These are phyloP conservation scores for Ptychoptera albimana DNA, from an alignment of 2,888 invertebrate genomes.

Conservation along the genomic window DNA sequence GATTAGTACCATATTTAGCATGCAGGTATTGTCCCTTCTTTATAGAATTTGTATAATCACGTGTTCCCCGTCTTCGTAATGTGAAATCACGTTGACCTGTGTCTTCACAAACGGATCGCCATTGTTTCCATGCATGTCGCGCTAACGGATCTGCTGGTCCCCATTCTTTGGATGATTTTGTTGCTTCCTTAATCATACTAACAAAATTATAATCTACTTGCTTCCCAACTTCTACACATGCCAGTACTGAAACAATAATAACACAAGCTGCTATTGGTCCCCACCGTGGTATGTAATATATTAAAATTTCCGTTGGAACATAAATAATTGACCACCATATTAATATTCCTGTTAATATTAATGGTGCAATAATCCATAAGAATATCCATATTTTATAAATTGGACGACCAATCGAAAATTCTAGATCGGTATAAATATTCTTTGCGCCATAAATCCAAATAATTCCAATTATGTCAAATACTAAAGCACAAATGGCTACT, in stretches of 20 bases:
- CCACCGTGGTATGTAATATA: slow-evolving; percentile 26
- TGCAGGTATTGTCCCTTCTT: slow-evolving; percentile 28
- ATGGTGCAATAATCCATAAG: slow-evolving; percentile 27
- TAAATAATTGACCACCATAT: slow-evolving; percentile 31
- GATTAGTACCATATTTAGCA: slow-evolving; percentile 13
- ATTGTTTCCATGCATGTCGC: slow-evolving; percentile 31
- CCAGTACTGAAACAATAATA: slow-evolving; percentile 21
- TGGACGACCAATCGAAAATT: slow-evolving; percentile 30
- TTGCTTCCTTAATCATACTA: slow-evolving; percentile 31
- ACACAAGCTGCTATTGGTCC: slow-evolving; percentile 25
- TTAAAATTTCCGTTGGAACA: slow-evolving; percentile 21
- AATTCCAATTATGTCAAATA: slow-evolving; percentile 28
- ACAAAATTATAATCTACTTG: slow-evolving; percentile 32
- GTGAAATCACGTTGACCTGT: slow-evolving; percentile 30
- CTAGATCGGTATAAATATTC: slow-evolving; percentile 29
- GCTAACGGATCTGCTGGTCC: slow-evolving; percentile 31
- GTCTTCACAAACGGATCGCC: slow-evolving; percentile 31
- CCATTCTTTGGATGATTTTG: slow-evolving; percentile 32
- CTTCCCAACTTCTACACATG: slow-evolving; percentile 27
- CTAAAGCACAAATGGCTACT: slow-evolving; percentile 23
- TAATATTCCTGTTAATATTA: slow-evolving; percentile 24
- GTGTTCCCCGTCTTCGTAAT: slow-evolving; percentile 26
- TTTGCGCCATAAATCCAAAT: slow-evolving; percentile 31
- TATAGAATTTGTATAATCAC: slow-evolving; percentile 31
- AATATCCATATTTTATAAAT: slow-evolving; percentile 27